Conservation (phyloP, 2,113 vertebrate genomes). For the Tichodroma muraria region DNA sequence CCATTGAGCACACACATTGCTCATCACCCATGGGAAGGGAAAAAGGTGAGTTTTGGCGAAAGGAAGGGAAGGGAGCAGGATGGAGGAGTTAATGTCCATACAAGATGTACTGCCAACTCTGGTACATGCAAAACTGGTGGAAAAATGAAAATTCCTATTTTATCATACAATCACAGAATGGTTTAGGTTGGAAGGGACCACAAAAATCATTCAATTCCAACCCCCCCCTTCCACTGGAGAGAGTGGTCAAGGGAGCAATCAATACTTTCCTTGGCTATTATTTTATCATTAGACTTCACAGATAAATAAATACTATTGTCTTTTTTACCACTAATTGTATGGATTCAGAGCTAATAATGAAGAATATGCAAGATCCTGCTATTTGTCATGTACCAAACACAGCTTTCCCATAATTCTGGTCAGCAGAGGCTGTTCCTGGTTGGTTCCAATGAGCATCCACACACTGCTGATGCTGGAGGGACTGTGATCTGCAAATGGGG, state of each 20-base stretch:
- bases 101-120: not conserved
- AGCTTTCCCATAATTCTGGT: not conserved
- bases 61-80: not conserved
- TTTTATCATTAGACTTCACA: not conserved
- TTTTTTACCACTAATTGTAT: not conserved
- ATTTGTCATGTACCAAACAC: not conserved
- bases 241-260: not conserved
- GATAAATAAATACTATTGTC: not conserved
- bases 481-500: conserved; percentile 2
- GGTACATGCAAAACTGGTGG: not conserved
- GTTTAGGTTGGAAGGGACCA: not conserved
- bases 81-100: not conserved
- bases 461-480: not conserved
- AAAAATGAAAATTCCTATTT: not conserved
- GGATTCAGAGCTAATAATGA: not conserved
- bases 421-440: not conserved
- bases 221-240: not conserved
- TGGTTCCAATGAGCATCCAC: not conserved
- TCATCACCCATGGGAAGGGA: not conserved
- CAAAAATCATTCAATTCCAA: not conserved
- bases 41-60: not conserved
- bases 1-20: not conserved
- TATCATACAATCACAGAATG: not conserved
- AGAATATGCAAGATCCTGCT: not conserved
- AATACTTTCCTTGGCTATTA: not conserved